Base-by-base conservation (phyloP, 2,113 vertebrate genomes). In the Lepisosteus osseus region DNA sequence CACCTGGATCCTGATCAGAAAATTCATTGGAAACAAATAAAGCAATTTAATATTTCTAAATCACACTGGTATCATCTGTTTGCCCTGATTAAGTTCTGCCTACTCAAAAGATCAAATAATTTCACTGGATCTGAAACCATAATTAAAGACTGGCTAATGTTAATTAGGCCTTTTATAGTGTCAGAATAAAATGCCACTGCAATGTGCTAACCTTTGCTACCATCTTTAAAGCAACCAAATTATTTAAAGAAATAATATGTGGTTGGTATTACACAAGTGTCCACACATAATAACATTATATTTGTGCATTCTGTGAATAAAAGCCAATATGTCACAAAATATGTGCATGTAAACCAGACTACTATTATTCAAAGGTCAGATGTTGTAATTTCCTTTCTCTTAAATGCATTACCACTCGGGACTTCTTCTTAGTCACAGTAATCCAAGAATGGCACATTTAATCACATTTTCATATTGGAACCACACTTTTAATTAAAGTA, bases 401-500 rank as follows among this genome's bases (percentile, higher is more conserved):
- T 78, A 83, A 82, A 86, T 64, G 77, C 78, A 13, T n/a, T 55
- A 29, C 43, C 14, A 57, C 59, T 61, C 43, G 68, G 13, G 54
- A n/a, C 11, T 15, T 40, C 57, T 59, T 70, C 82, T 83, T 80
- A 84, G 84, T 82, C 75, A 73, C 78, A 72, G 82, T 87, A 88
- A 86, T 88, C 88, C 85, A 62, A 81, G 67, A 83, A 85, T 79
- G 77, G 76, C 77, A 76, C 82, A 82, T 85, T 89, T 89, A 86
- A 87, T 89, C 84, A 84, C 84, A 88, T 89, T 82, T 85, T 83
- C 5, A 14, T 59, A 72, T 76, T 85, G 82, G 85, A 81, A 82
- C 81, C 84, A 78, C 80, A 82, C 85, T 86, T 88, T 89, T 89
- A 90, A 89, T 91, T 90, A 90, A 89, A 87, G 86, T 83, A 82